Evolutionary conservation across 2,797 vertebrate genomes (phyloP), one percentile per base, ranked within the genome.

Genomic region (Mycteria americana): DNA sequence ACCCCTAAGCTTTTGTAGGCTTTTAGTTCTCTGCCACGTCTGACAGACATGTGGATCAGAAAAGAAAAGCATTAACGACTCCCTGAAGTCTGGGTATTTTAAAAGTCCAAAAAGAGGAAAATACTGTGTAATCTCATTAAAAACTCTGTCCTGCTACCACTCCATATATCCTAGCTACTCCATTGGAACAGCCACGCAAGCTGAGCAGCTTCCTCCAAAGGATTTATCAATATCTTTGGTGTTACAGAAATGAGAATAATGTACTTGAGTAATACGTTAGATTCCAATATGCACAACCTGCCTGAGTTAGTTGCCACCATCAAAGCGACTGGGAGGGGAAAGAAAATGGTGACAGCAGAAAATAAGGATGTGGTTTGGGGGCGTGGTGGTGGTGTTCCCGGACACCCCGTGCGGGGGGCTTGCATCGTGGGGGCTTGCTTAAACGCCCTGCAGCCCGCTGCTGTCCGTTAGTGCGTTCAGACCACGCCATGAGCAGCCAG

Each of bases 371-470:
- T 72, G 68, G 13, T 35, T 27, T 11, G 57, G 56, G 48, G 15
- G 28, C 6, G 2, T 6, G 18, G 9, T 15, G 56, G 37, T 41
- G 51, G 50, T 57, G 35, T 76, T 75, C 57, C 35, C 39, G 33
- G 64, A 12, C 31, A 41, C 10, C 4, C 27, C 5, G 2, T 22
- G 30, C 13, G 6, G 16, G 30, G 27, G 19, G 18, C 24, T 22
- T 15, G 37, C 28, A 4, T 41, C 11, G 21, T 7, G 28, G 68
- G 18, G 28, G 50, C 37, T 72, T 41, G 37, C 37, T 14, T 4
- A 10, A 72, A 41, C 0, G 2, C 68, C 28, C 24, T 13, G 22
- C 16, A 25, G 69, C 37, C 7, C 0, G 1, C 50, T 54, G 22
- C 50, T 14, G 37, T 13, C 33, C 72, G 0, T 45, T 27, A 3